A percentile compares a stretch with the other conserved stretches of the same genome.
Evolutionary conservation across 2,113 vertebrate genomes (phyloP).

Genomic region (Phaethornis superciliosus): DNA sequence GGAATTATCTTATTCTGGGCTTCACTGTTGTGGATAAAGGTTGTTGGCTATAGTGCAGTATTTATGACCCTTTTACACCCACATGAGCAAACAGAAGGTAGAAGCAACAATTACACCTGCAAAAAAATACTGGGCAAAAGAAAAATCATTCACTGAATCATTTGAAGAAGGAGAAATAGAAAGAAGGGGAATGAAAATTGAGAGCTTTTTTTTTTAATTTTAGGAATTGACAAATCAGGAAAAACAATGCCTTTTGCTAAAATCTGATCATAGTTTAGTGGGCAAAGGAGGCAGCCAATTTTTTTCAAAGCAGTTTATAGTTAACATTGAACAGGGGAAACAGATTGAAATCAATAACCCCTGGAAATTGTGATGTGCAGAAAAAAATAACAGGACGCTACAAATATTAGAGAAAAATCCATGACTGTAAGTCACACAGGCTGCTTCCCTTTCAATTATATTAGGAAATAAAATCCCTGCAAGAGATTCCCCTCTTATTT

Average conservation of each 20-base stretch:
- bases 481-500: not conserved
- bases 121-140: not conserved
- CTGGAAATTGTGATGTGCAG: constrained; percentile 14
- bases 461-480: not conserved
- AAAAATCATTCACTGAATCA: not conserved
- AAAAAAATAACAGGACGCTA: not conserved
- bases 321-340: constrained; percentile 22
- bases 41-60: not conserved
- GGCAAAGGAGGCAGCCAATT: not conserved
- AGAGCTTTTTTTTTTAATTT: not conserved
- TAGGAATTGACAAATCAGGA: not conserved
- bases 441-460: not conserved
- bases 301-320: constrained; percentile 12
- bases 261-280: not conserved
- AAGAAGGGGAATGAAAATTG: not conserved
- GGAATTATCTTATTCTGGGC: not conserved
- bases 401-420: constrained; percentile 52
- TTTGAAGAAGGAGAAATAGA: not conserved
- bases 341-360: constrained; percentile 58
- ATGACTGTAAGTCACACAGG: not conserved
- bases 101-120: not conserved
- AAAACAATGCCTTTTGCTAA: constrained; percentile 25
- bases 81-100: not conserved
- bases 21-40: not conserved
- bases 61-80: not conserved